Evolutionary conservation across 92 coral and sea anemone genomes (phyloP).

Genomic region (Muricea muricata): DNA sequence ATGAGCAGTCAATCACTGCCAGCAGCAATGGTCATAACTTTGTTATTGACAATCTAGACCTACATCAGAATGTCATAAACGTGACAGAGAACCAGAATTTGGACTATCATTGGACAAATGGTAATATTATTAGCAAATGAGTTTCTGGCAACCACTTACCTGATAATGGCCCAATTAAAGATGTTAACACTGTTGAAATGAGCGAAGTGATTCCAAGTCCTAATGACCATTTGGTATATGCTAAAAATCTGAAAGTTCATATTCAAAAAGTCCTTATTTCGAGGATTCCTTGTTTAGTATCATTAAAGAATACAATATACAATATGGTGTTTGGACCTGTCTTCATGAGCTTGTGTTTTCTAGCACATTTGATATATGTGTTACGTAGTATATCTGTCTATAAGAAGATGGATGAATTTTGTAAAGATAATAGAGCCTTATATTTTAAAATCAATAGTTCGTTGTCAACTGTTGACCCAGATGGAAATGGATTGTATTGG

Average conservation of each 20-base stretch:
- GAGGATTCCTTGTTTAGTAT: constrained; percentile 55
- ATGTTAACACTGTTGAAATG: constrained; percentile 52
- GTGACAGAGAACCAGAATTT: constrained; percentile 60
- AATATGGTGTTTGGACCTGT: neutral
- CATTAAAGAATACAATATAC: constrained; percentile 4
- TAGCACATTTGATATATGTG: neutral
- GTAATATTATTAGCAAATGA: constrained; percentile 52
- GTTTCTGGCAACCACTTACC: constrained; percentile 44
- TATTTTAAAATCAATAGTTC: neutral
- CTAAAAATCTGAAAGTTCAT: constrained; percentile 44
- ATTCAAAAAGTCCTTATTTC: constrained; percentile 56
- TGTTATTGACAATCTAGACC: constrained; percentile 30
- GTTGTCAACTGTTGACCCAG: neutral
- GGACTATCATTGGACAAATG: constrained; percentile 69
- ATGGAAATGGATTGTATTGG: neutral
- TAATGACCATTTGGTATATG: constrained; percentile 41
- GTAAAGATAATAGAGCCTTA: no score
- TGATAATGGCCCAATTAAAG: constrained; percentile 47
- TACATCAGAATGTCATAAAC: constrained; percentile 18
- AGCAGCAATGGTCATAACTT: constrained; percentile 18
- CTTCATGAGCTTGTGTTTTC: neutral
- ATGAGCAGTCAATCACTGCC: neutral
- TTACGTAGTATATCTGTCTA: neutral
- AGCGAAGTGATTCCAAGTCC: constrained; percentile 63
- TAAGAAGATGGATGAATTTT: no score